phyloP scores from a whole-genome alignment of 2,797 vertebrate genomes.

The Tauraco hartlaubi region DNA sequence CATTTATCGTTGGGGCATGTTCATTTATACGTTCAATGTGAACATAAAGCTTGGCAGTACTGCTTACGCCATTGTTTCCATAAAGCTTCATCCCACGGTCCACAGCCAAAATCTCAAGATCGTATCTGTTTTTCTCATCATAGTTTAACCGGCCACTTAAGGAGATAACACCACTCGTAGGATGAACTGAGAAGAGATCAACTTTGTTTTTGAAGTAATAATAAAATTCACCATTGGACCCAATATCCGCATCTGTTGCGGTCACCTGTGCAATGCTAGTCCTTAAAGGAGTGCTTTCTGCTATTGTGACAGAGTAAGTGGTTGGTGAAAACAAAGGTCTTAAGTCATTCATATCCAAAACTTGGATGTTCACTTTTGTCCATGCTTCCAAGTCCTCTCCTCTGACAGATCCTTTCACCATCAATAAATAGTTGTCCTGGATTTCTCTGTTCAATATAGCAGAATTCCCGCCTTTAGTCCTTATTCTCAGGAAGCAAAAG shows the following conservation, averaged over 20 bases:
- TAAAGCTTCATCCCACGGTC: slow-evolving; percentile 99
- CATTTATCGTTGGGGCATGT: slow-evolving; percentile 87
- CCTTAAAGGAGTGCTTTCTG: slow-evolving; percentile 95
- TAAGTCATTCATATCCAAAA: slow-evolving; percentile 98
- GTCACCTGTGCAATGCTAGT: slow-evolving; percentile 98
- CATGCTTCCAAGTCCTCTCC: slow-evolving; percentile 94
- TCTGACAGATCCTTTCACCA: slow-evolving; percentile 94
- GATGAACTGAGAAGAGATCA: slow-evolving; percentile 95
- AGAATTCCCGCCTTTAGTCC: slow-evolving; percentile 98
- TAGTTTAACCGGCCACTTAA: slow-evolving; percentile 92
- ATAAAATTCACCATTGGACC: slow-evolving; percentile 98
- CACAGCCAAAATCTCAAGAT: slow-evolving; percentile 95
- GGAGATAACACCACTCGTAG: slow-evolving; percentile 95
- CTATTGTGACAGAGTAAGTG: slow-evolving; percentile 95
- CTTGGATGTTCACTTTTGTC: slow-evolving; percentile 95
- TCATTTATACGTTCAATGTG: slow-evolving; percentile 95
- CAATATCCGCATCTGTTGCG: slow-evolving; percentile 96
- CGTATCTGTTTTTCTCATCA: slow-evolving; percentile 89
- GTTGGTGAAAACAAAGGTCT: slow-evolving; percentile 97
- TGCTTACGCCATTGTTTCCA: slow-evolving; percentile 97
- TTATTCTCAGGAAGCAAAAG: slow-evolving; percentile 97
- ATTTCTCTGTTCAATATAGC: slow-evolving; percentile 98
- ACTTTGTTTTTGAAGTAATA: slow-evolving; percentile 97
- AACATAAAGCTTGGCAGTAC: slow-evolving; percentile 96
- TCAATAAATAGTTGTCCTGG: slow-evolving; percentile 95